These are phyloP conservation scores for Coracopsis vasa DNA, from an alignment of 2,113 vertebrate species.

Conservation along the genomic window DNA sequence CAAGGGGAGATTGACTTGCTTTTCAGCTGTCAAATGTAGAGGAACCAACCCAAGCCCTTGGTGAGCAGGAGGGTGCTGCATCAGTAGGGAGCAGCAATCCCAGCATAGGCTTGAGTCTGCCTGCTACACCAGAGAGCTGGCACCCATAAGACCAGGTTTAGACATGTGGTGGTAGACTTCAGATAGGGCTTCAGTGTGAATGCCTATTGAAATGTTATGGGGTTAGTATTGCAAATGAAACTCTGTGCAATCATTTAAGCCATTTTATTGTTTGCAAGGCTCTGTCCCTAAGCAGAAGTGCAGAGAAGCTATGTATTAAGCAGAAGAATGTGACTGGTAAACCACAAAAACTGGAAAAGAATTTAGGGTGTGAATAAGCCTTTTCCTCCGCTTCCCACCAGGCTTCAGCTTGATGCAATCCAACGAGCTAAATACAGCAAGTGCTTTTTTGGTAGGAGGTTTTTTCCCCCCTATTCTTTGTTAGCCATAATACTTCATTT, in stretches of 20 bases:
- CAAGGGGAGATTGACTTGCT: background rate
- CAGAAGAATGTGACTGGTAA: background rate
- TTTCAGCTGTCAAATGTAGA: background rate
- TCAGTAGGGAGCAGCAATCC: background rate
- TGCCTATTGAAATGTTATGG: background rate
- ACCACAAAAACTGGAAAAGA: background rate
- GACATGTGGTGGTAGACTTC: background rate
- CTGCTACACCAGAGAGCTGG: background rate
- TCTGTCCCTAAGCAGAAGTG: background rate
- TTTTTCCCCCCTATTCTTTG: accelerated
- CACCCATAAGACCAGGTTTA: too few relatives aligned
- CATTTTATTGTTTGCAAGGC: background rate
- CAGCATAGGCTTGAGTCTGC: background rate
- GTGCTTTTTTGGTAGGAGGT: background rate
- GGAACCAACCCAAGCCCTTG: background rate
- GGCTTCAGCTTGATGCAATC: background rate
- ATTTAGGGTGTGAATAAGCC: background rate
- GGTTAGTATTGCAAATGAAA: background rate
- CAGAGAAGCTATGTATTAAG: background rate
- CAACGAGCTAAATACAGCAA: background rate
- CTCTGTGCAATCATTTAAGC: background rate
- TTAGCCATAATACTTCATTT: background rate
- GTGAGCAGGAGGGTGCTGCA: background rate
- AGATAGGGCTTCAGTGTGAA: background rate
- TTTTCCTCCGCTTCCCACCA: background rate